Conservation (phyloP, 2,797 vertebrate genomes). For the Tenualosa thibaudeaui region DNA sequence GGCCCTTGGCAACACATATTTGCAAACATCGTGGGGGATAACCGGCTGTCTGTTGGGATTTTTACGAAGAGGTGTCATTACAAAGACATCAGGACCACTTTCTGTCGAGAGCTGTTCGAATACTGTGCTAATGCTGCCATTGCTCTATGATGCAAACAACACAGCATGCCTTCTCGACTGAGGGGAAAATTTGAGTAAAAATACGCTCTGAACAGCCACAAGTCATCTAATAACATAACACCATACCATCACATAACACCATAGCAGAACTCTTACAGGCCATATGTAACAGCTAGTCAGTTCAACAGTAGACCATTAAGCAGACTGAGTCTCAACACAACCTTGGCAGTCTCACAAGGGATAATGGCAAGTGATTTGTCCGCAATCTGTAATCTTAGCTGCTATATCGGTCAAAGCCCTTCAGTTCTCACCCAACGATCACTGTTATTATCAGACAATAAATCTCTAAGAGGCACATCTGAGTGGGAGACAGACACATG, state of each 20-base stretch:
- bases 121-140: not conserved
- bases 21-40: not conserved
- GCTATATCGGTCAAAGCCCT: not conserved
- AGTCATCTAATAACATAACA: not conserved
- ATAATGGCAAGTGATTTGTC: not conserved
- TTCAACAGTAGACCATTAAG: not conserved
- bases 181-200: not conserved
- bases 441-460: not conserved
- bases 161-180: not conserved
- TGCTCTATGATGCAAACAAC: not conserved
- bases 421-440: not conserved
- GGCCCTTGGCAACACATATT: conserved; percentile 2
- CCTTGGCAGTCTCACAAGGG: not conserved
- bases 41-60: not conserved
- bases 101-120: not conserved
- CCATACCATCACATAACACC: not conserved
- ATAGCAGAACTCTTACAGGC: not conserved
- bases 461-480: not conserved
- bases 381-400: conserved; percentile 1
- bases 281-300: not conserved
- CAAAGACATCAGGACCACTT: not conserved
- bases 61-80: not conserved
- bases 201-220: not conserved
- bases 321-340: not conserved
- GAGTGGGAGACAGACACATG: not conserved